Percentiles rank a stretch among this genome's conserved stretches.
These are phyloP conservation scores for Gonatopus flavifemur DNA, from an alignment of 1,140 invertebrate genomes.

Conservation along the genomic window DNA sequence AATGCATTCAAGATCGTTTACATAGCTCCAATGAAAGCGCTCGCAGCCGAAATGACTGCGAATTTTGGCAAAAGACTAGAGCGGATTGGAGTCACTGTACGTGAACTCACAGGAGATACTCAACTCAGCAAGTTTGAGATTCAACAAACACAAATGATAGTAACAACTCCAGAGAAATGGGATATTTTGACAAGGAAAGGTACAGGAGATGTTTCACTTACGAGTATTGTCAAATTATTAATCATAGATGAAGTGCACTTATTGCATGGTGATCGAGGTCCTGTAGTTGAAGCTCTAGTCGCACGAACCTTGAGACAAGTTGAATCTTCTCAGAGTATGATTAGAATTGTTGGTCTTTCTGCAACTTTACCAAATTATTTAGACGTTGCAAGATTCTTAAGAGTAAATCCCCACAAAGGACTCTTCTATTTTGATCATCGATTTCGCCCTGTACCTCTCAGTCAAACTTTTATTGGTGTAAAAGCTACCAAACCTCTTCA, in stretches of 20 bases:
- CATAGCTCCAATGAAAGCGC: conserved; percentile 98
- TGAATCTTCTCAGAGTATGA: conserved; percentile 94
- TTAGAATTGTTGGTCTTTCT: conserved; percentile 95
- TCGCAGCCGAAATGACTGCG: conserved; percentile 96
- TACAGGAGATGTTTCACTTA: conserved; percentile 85
- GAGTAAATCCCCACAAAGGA: conserved; percentile 90
- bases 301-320: conserved; percentile 93
- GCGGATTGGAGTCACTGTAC: conserved; percentile 78
- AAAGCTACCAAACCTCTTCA: conserved; percentile 77
- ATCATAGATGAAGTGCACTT: conserved; percentile 99
- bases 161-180: conserved; percentile 99
- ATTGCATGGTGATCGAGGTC: conserved; percentile 94
- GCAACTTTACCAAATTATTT: conserved; percentile 98
- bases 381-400: conserved; percentile 92
- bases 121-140: conserved; percentile 95
- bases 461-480: conserved; percentile 90
- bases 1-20: conserved; percentile 99
- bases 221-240: conserved; percentile 88
- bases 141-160: conserved; percentile 93
- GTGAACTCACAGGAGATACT: conserved; percentile 98
- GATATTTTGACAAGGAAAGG: conserved; percentile 98
- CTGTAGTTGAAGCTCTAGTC: conserved; percentile 96
- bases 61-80: conserved; percentile 83
- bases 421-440: conserved; percentile 97
- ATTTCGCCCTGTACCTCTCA: conserved; percentile 93